Base-by-base conservation (phyloP, 2,888 invertebrate genomes). In the Horisme vitalbata region DNA sequence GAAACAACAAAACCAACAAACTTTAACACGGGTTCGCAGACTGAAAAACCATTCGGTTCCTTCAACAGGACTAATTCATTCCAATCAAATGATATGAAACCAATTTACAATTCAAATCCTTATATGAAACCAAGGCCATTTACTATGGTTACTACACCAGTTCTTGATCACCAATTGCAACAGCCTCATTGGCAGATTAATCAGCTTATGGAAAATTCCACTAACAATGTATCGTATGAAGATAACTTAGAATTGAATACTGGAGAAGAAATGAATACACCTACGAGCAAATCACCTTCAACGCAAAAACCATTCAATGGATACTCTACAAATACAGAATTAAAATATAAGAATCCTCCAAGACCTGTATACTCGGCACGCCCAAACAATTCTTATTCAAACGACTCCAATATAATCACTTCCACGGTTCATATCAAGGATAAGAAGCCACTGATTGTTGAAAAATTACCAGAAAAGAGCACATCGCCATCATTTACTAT, bases 171-270 rank as follows among this genome's bases (percentile, higher is more conserved):
- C 61, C 88, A 88, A 55, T 55, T 88, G 26, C 89, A 89, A 47
- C 87, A 88, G 61, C 89, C 89, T 7, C 89, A 89, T 57, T 89
- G 89, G 89, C 89, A 89, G 58, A 89, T 89, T 12, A 89, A 89
- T 61, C 79, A 89, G 41, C 67, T 89, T 50, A 63, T 85, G 65
- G 85, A 83, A 59, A 89, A 89, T 51, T 56, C 71, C 1, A 81
- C 82, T 5, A 88, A 84, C 45, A 89, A 84, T 44, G 56, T 73
- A 7, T 85, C 86, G 0, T 81, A 81, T 58, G 88, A 88, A 72
- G 87, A 88, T 12, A 83, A 72, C 49, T 46, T 87, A 8, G 81
- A 83, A 35, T 64, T 90, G 23, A 90, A 90, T 57, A 81, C 81
- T 41, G 90, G 90, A 8, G 90, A 90, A 75, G 78, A 88, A 73